Evolutionary conservation across 2,888 invertebrate genomes (phyloP).

Genomic region (Argyra leucocephala): DNA sequence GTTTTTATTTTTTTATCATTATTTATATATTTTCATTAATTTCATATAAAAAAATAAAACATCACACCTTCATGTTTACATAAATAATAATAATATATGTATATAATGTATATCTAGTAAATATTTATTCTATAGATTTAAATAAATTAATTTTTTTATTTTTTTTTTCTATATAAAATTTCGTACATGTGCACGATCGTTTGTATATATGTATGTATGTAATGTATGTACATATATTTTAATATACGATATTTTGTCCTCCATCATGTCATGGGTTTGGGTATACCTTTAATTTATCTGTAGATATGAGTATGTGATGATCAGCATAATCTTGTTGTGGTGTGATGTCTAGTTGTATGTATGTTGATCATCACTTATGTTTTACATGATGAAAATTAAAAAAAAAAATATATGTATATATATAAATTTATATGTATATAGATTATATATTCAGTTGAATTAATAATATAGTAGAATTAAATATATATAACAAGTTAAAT

Average conservation of each 20-base stretch:
- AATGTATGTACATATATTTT: too few species aligned
- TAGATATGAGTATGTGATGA: too few species aligned
- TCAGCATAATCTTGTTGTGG: background rate
- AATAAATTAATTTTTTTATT: background rate
- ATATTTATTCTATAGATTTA: background rate
- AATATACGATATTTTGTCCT: too few species aligned
- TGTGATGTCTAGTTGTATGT: background rate
- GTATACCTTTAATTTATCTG: too few species aligned
- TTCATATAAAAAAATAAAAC: too few species aligned
- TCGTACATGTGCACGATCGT: background rate
- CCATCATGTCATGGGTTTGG: too few species aligned
- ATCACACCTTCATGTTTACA: too few species aligned
- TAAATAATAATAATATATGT: background rate
- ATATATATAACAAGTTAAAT: background rate
- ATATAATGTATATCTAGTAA: background rate
- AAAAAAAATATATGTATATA: background rate
- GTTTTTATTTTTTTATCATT: background rate
- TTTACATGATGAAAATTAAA: background rate
- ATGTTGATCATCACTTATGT: slow-evolving; percentile 3
- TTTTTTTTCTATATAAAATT: background rate
- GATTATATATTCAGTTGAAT: too few species aligned
- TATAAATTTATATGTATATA: too few species aligned
- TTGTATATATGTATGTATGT: too few species aligned
- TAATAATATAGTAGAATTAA: background rate
- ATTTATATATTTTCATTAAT: too few species aligned